Base-by-base conservation (phyloP, 2,797 vertebrate genomes). In the Eleutherodactylus coqui region DNA sequence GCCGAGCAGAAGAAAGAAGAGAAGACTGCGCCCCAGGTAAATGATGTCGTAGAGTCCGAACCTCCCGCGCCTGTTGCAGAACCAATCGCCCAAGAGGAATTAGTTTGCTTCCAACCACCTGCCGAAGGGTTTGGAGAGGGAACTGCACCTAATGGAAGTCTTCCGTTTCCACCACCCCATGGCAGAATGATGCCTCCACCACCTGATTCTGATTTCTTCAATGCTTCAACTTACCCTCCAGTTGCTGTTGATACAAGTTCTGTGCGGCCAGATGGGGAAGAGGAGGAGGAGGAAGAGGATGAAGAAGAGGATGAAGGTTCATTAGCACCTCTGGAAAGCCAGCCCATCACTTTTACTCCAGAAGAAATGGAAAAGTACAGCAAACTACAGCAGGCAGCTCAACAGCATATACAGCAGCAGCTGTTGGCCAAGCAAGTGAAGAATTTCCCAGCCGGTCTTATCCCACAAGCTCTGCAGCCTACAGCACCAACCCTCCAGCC, bases 321-420 rank as follows among this genome's bases (percentile, higher is more conserved):
- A 1, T 90, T 99, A 76, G 98, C 98, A 0, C 98, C 98, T 0
- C 90, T 99, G 13, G 98, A 99, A 93, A 99, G 97, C 92, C 98
- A 99, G 88, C 98, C 98, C 4, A 99, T 99, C 88, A 99, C 98
- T 0, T 99, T 99, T 89, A 99, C 98, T 0, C 97, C 98, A 0
- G 98, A 99, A 91, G 98, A 99, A 90, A 98, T 99, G 97, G 98
- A 99, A 91, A 99, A 99, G 78, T 99, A 99, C 92, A 96, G 98
- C 90, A 99, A 99, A 89, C 95, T 99, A 86, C 98, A 99, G 85
- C 98, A 99, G 91, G 98, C 98, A 0, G 98, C 98, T 0, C 98
- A 99, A 90, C 98, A 99, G 83, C 98, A 99, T 93, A 99, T 99
- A 88, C 98, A 99, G 91, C 98, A 99, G 91, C 98, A 99, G 91